These are phyloP conservation scores for Platycercus adscitus DNA, from an alignment of 2,113 vertebrate genomes.

Conservation along the genomic window DNA sequence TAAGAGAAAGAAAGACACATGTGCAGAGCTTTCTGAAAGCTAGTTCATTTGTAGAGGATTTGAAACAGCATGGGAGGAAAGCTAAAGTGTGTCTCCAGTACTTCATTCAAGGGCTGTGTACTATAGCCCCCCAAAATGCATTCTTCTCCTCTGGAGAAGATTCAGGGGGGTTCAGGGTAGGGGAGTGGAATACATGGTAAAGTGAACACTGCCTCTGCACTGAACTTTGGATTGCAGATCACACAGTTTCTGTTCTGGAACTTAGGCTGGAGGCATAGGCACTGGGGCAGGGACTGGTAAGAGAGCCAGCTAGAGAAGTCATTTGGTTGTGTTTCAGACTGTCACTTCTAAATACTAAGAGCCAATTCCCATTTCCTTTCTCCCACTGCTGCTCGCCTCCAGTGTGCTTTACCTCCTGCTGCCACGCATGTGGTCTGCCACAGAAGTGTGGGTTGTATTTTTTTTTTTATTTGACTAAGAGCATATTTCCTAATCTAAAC, in stretches of 20 bases:
- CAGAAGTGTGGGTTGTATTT: conserved; percentile 18
- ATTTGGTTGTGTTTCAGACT: neutral
- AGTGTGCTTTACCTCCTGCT: conserved; percentile 41
- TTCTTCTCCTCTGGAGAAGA: neutral
- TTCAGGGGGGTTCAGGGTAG: neutral
- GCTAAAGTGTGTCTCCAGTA: neutral
- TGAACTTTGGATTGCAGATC: neutral
- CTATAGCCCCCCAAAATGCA: rapidly evolving
- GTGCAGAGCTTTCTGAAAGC: neutral
- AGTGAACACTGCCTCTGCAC: neutral
- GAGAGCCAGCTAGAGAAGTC: neutral
- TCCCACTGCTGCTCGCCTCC: neutral
- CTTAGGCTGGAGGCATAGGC: neutral
- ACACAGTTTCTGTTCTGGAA: neutral
- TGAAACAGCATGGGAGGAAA: neutral
- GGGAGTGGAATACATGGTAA: neutral
- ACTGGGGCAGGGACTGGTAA: neutral
- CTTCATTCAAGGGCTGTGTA: neutral
- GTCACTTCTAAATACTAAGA: conserved; percentile 35
- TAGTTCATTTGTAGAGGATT: neutral
- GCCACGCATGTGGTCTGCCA: conserved; percentile 33
- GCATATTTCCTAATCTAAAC: conserved; percentile 42
- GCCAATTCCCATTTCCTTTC: conserved; percentile 24
- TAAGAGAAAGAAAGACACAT: neutral
- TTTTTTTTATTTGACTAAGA: conserved; percentile 42